Percentiles rank a stretch among this genome's conserved stretches.
Evolutionary conservation across 1,140 invertebrate genomes (phyloP).

Genomic region (Drosophila trapezifrons): DNA sequence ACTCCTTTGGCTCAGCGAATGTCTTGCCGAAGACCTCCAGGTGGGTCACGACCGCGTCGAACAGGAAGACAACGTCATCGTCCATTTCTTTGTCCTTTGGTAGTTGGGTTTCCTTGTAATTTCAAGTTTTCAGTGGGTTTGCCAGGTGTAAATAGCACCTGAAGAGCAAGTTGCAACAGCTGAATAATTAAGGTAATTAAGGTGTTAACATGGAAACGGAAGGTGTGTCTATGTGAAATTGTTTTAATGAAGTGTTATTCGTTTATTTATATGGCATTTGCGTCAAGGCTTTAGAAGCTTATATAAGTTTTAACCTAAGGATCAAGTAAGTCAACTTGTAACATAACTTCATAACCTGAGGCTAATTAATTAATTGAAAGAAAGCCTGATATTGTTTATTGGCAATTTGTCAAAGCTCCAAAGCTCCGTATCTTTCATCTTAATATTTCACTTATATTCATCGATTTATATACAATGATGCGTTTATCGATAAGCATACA

Average conservation of each 20-base stretch:
- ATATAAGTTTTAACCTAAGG: too few species aligned
- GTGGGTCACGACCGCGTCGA: constrained; percentile 39
- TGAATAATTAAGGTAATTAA: not conserved
- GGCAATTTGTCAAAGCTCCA: too few species aligned
- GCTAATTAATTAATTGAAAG: too few species aligned
- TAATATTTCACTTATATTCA: too few species aligned
- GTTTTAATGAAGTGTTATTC: not conserved
- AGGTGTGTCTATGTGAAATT: not conserved
- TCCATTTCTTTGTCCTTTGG: constrained; percentile 2
- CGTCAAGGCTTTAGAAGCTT: not conserved
- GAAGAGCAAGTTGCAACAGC: not conserved
- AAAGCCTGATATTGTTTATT: too few species aligned
- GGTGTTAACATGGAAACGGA: not conserved
- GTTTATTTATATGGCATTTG: not conserved
- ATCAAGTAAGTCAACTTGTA: too few species aligned
- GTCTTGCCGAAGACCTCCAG: not conserved
- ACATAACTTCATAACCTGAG: too few species aligned
- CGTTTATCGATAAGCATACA: too few species aligned
- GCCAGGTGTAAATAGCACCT: not conserved
- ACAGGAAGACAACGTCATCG: constrained; percentile 14
- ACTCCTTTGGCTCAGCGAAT: not conserved
- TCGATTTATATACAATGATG: too few species aligned
- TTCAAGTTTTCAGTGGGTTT: not conserved
- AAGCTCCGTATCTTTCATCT: too few species aligned
- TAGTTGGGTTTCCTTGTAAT: not conserved